Percentiles rank a stretch among this genome's conserved stretches.
Conservation (phyloP, 92 coral and sea anemone genomes). For the Diadumene lineata region DNA sequence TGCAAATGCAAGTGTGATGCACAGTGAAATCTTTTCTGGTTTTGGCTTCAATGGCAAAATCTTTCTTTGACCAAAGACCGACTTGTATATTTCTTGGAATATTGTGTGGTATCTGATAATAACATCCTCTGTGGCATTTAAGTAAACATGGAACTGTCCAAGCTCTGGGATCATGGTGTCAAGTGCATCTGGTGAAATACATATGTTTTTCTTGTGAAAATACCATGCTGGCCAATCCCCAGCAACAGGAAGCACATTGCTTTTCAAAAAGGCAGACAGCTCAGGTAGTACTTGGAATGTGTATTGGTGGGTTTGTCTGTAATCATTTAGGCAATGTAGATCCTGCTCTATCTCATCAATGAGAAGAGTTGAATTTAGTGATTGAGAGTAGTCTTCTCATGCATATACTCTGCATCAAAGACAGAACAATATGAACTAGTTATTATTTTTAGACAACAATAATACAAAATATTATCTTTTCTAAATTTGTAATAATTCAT, state of each 20-base stretch:
- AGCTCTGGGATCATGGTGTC: conserved; percentile 41
- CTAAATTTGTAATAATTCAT: neutral
- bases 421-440: no score
- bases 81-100: conserved; percentile 33
- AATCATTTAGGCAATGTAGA: conserved; percentile 47
- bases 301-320: conserved; percentile 36
- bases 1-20: conserved; percentile 47
- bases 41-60: conserved; percentile 27
- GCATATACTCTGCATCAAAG: conserved; percentile 46
- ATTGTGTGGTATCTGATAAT: conserved; percentile 40
- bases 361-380: conserved; percentile 40
- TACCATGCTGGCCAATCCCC: conserved; percentile 75
- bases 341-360: conserved; percentile 56
- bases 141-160: conserved; percentile 62
- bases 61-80: conserved; percentile 36
- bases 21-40: conserved; percentile 44
- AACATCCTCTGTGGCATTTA: conserved; percentile 52
- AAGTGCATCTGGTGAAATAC: conserved; percentile 6
- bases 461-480: neutral
- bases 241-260: conserved; percentile 30
- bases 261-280: conserved; percentile 26
- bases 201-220: conserved; percentile 50
- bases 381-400: conserved; percentile 51
- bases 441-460: neutral
- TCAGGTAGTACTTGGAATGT: conserved; percentile 47